Percentiles rank a stretch among this genome's conserved stretches.
phyloP scores from a whole-genome alignment of 2,797 vertebrate genomes.

The Gobio occitaniae region DNA sequence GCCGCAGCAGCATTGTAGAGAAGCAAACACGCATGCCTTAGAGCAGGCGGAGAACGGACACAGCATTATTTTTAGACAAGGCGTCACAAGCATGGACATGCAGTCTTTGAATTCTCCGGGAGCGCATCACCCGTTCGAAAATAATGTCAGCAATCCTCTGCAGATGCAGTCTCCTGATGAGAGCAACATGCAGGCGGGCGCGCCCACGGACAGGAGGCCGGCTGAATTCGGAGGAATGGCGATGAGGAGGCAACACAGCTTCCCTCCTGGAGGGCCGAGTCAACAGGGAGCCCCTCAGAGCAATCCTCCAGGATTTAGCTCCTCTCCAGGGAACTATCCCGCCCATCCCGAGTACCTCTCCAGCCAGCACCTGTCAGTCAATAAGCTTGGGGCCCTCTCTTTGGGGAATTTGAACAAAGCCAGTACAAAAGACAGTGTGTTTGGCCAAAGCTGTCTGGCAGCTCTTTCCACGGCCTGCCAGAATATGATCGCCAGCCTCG shows the following conservation, averaged over 20 bases:
- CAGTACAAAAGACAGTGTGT: constrained; percentile 95
- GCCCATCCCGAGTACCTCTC: constrained; percentile 85
- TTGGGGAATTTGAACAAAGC: constrained; percentile 95
- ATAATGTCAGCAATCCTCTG: constrained; percentile 78
- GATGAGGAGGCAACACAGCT: constrained; percentile 81
- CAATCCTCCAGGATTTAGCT: constrained; percentile 73
- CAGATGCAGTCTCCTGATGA: constrained; percentile 77
- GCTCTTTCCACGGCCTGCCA: constrained; percentile 98
- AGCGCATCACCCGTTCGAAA: constrained; percentile 78
- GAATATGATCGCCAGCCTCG: constrained; percentile 99
- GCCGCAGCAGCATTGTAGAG: constrained; percentile 84
- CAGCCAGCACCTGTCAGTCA: constrained; percentile 86
- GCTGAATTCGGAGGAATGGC: constrained; percentile 86
- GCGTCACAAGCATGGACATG: constrained; percentile 70
- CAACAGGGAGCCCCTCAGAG: constrained; percentile 74
- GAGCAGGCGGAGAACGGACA: constrained; percentile 82
- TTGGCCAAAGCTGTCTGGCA: constrained; percentile 98
- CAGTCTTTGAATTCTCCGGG: constrained; percentile 84
- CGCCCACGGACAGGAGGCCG: constrained; percentile 69
- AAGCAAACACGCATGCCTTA: constrained; percentile 86
- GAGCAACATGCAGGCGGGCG: constrained; percentile 67
- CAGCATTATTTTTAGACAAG: constrained; percentile 75
- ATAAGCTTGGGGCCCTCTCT: constrained; percentile 93
- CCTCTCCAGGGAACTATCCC: constrained; percentile 81
- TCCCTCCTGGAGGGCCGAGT: constrained; percentile 75